These are phyloP conservation scores for Datnioides undecimradiatus DNA, from an alignment of 2,113 vertebrate species.

Conservation along the genomic window DNA sequence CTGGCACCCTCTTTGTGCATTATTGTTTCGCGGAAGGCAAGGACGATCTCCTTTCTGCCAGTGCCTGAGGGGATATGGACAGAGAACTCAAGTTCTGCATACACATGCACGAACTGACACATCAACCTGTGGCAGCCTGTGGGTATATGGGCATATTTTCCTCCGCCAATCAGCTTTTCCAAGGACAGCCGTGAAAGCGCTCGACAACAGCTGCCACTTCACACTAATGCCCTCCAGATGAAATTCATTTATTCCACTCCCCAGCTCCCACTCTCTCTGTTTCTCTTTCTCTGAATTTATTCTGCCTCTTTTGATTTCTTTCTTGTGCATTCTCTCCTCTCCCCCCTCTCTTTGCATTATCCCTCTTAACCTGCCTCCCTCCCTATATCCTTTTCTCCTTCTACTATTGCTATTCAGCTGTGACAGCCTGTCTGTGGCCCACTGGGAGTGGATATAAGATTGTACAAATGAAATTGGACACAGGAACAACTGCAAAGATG, in stretches of 20 bases:
- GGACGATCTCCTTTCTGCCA: not conserved
- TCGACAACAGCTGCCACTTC: conserved; percentile 64
- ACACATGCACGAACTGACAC: conserved; percentile 17
- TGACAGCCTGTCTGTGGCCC: conserved; percentile 53
- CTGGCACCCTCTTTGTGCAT: conserved; percentile 3
- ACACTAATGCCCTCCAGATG: conserved; percentile 59
- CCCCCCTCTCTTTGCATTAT: conserved; percentile 28
- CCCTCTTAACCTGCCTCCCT: conserved; percentile 46
- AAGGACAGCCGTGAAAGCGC: conserved; percentile 36
- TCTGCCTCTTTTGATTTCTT: conserved; percentile 51
- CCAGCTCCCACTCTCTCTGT: conserved; percentile 19
- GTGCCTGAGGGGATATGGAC: conserved; percentile 30
- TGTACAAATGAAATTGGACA: conserved; percentile 68
- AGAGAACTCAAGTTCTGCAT: conserved; percentile 17
- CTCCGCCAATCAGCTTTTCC: conserved; percentile 35
- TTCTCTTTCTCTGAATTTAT: conserved; percentile 37
- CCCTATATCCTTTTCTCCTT: conserved; percentile 19
- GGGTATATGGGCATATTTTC: conserved; percentile 24
- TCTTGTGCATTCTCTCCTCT: conserved; percentile 17
- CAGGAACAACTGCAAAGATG: conserved; percentile 48
- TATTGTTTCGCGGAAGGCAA: conserved; percentile 19
- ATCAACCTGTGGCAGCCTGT: conserved; percentile 32
- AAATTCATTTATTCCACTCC: conserved; percentile 70
- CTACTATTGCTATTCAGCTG: conserved; percentile 60
- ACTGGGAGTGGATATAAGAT: conserved; percentile 33